Evolutionary conservation across 2,797 vertebrate genomes (phyloP), one percentile per base, ranked within the genome.

Genomic region (Pampus argenteus): DNA sequence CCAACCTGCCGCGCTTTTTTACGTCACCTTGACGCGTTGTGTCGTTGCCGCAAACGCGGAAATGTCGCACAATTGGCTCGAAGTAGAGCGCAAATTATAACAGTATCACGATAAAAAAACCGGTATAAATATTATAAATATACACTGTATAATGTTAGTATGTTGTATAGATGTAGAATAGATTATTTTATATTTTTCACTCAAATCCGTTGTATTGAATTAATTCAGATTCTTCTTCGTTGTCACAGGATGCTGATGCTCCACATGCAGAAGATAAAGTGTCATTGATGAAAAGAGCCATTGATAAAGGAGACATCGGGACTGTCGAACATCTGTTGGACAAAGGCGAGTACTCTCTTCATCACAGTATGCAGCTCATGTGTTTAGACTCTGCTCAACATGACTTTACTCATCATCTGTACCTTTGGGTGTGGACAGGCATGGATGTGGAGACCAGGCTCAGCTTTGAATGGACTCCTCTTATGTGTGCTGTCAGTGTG

Each of bases 401-500:
- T n/a, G n/a, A n/a, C 34, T 36, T 36, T 36, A 13, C 34, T 13
- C 34, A 4, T 67, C 9, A 31, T 76, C 22, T 57, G 40, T n/a
- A 62, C 14, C 2, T 26, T 61, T 54, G 64, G 54, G 7, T 82
- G 47, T 83, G 51, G 34, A 36, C 88, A 99, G 98, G 97, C 51
- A 9, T 98, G 88, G 94, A 88, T n/a, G 90, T 97, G 82, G 97
- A 99, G 45, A 95, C 89, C 26, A 92, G 65, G 18, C 95, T 99
- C 49, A 86, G 82, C 6, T 97, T 95, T 88, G 96, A 92, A 1
- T 98, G 97, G 97, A 97, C 96, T 72, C 96, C 96, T 20, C 94
- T 99, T 71, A 98, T 99, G 97, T 97, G 90, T 85, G 96, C 97
- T 4, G 96, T 96, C 66, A 95, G 86, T 0, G 59, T 94, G 78